phyloP scores from a whole-genome alignment of 2,797 vertebrate species.

The Fringilla coelebs region DNA sequence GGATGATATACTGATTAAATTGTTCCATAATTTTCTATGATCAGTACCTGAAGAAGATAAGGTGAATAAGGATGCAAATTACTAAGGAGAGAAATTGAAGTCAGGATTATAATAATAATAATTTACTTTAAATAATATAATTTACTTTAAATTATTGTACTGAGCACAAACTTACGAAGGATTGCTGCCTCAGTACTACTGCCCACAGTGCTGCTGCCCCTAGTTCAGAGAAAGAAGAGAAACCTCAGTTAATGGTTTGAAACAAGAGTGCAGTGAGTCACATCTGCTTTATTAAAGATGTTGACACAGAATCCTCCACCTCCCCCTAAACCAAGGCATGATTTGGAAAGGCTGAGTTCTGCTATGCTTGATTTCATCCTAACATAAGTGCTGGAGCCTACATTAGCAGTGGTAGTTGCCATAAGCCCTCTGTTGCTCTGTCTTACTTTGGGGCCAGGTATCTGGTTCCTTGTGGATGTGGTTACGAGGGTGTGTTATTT shows the following conservation, averaged over 20 bases:
- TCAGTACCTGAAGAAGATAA: neutral
- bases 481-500: constrained; percentile 34
- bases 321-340: neutral
- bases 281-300: constrained; percentile 17
- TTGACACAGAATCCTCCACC: constrained; percentile 27
- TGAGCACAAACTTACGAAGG: neutral
- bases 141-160: neutral
- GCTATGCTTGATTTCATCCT: constrained; percentile 39
- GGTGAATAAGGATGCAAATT: neutral
- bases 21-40: neutral
- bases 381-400: neutral
- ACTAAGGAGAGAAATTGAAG: neutral
- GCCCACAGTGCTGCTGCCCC: neutral
- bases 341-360: constrained; percentile 33
- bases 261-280: neutral
- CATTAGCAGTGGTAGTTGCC: neutral
- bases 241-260: neutral
- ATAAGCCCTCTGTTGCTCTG: neutral
- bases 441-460: neutral
- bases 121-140: neutral
- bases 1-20: neutral
- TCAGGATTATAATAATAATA: neutral
- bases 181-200: neutral
- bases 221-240: neutral
- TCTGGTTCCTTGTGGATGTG: constrained; percentile 32